These are phyloP conservation scores for Pyralis farinalis DNA, from an alignment of 2,888 invertebrate genomes.

Conservation along the genomic window DNA sequence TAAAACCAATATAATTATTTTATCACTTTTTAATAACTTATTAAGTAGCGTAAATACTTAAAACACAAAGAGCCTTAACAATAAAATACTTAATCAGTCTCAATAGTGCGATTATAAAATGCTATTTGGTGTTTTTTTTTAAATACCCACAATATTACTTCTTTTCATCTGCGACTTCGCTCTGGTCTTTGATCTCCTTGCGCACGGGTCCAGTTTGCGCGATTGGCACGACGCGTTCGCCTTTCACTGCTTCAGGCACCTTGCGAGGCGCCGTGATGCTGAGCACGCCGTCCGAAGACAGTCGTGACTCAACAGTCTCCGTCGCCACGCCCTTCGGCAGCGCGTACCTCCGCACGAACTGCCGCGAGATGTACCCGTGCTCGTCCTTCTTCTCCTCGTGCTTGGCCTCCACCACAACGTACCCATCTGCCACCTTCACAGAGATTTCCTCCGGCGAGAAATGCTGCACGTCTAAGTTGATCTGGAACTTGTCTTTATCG, in stretches of 20 bases:
- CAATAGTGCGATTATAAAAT: too few relatives aligned
- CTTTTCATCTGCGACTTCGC: conserved; percentile 13
- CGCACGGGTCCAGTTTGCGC: conserved; percentile 49
- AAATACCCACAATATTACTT: too few relatives aligned
- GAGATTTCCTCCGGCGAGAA: conserved; percentile 87
- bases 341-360: conserved; percentile 86
- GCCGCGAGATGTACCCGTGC: conserved; percentile 85
- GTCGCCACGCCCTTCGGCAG: conserved; percentile 85
- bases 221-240: conserved; percentile 43
- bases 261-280: conserved; percentile 83
- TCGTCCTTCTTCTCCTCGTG: conserved; percentile 88
- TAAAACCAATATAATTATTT: too few relatives aligned
- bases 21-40: too few relatives aligned
- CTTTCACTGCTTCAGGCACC: conserved; percentile 31
- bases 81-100: too few relatives aligned
- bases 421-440: conserved; percentile 86
- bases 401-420: conserved; percentile 86
- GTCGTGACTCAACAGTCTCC: conserved; percentile 83
- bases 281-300: conserved; percentile 88
- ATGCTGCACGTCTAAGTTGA: conserved; percentile 87
- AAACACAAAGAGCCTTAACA: too few relatives aligned
- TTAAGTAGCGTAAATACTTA: too few relatives aligned
- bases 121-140: too few relatives aligned
- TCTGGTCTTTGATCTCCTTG: conserved; percentile 43
- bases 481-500: conserved; percentile 82